Evolutionary conservation across 2,113 vertebrate genomes (phyloP).

Genomic region (Hylia prasina): DNA sequence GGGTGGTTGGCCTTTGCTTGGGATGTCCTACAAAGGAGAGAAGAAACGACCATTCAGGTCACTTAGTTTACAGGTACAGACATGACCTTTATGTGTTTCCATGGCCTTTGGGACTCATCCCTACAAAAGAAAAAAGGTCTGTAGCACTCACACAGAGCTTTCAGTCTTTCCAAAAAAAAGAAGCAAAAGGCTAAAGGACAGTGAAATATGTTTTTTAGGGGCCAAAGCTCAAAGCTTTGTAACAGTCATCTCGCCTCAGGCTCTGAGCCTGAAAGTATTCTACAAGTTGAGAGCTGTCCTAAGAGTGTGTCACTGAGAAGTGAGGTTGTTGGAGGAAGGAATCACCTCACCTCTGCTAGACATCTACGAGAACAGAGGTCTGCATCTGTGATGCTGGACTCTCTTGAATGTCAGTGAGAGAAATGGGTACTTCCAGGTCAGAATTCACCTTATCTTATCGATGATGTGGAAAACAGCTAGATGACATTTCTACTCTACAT

Average conservation of each 20-base stretch:
- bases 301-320: background rate
- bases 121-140: background rate
- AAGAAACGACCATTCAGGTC: background rate
- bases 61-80: background rate
- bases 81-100: background rate
- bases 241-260: background rate
- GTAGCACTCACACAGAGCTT: background rate
- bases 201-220: background rate
- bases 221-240: background rate
- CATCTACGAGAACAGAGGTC: background rate
- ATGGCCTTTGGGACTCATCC: background rate
- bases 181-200: no score
- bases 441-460: background rate
- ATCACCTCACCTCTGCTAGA: background rate
- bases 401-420: background rate
- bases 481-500: background rate
- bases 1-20: conserved; percentile 71
- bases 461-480: background rate
- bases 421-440: background rate
- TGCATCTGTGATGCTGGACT: background rate
- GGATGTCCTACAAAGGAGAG: conserved; percentile 68
- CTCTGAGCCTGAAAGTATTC: background rate
- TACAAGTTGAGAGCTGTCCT: background rate
- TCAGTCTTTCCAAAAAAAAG: background rate
- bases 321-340: background rate